Percentiles rank a stretch among this genome's conserved stretches.
Evolutionary conservation across 2,888 invertebrate species (phyloP).

Genomic region (Melanophora roralis): DNA sequence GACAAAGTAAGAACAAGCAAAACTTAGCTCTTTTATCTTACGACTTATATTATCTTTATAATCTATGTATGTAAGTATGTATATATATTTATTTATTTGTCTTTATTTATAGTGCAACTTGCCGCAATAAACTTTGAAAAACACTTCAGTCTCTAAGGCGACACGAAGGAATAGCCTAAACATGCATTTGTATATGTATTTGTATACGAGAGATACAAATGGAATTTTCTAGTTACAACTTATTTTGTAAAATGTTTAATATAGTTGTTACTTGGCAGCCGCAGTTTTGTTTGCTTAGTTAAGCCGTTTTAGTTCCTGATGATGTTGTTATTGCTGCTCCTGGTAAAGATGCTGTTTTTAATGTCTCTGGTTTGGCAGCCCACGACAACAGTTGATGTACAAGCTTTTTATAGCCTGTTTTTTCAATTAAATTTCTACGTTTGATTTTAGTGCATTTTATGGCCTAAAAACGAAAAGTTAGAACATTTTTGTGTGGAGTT

Average conservation of each 20-base stretch:
- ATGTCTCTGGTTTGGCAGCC: conserved; percentile 38
- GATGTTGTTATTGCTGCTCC: conserved; percentile 43
- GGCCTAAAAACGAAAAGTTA: too few relatives aligned
- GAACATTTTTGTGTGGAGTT: too few relatives aligned
- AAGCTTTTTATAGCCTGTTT: conserved; percentile 24
- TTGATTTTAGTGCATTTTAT: conserved; percentile 16
- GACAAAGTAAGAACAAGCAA: background rate
- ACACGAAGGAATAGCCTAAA: background rate
- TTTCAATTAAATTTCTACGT: background rate
- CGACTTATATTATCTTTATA: background rate
- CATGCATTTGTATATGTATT: background rate
- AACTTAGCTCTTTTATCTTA: background rate
- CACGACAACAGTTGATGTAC: conserved; percentile 41
- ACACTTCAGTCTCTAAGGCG: background rate
- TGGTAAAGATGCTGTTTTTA: conserved; percentile 25
- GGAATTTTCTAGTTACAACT: conserved; percentile 25
- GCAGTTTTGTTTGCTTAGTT: background rate
- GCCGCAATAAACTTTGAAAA: background rate
- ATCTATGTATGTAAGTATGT: background rate
- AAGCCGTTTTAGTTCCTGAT: conserved; percentile 33
- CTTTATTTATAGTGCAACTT: conserved; percentile 14
- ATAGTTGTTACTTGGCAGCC: conserved; percentile 14
- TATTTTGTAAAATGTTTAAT: background rate
- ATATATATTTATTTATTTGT: background rate
- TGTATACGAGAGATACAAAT: background rate